Percentiles rank a stretch among this genome's conserved stretches.
phyloP scores from a whole-genome alignment of 2,888 invertebrate genomes.

The Odontomyia ornata region DNA sequence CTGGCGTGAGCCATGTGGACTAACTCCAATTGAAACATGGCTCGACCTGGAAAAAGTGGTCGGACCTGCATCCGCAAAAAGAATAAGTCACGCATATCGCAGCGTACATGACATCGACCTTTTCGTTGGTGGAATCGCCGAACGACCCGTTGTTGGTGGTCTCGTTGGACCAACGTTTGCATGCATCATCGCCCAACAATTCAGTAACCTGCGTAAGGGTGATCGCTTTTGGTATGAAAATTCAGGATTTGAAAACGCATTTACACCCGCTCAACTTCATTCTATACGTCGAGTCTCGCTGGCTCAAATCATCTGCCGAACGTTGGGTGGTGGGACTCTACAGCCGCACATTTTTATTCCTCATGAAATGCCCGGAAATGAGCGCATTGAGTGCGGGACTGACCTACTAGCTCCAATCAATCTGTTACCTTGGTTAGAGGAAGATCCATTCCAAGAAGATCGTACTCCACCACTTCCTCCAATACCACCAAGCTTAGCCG shows the following conservation, averaged over 20 bases:
- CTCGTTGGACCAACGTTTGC: conserved; percentile 88
- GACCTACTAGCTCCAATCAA: conserved; percentile 59
- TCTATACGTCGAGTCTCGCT: conserved; percentile 76
- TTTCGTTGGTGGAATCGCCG: conserved; percentile 84
- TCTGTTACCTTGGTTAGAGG: conserved; percentile 61
- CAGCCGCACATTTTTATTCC: conserved; percentile 64
- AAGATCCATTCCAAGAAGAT: conserved; percentile 58
- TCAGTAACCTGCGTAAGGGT: conserved; percentile 78
- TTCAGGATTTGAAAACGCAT: conserved; percentile 75
- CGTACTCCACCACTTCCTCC: conserved; percentile 49
- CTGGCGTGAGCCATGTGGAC: conserved; percentile 83
- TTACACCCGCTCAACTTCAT: conserved; percentile 79
- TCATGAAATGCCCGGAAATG: conserved; percentile 58
- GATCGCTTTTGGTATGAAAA: conserved; percentile 89
- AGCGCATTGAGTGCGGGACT: conserved; percentile 59
- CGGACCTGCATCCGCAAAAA: conserved; percentile 70
- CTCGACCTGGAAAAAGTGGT: conserved; percentile 76
- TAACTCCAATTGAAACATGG: conserved; percentile 74
- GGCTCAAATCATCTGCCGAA: conserved; percentile 70
- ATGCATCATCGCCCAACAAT: conserved; percentile 88
- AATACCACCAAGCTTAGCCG: conserved; percentile 30
- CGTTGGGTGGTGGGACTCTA: conserved; percentile 62
- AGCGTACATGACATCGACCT: conserved; percentile 85
- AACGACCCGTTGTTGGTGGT: conserved; percentile 80
- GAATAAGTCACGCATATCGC: conserved; percentile 71